Evolutionary conservation across 2,797 vertebrate species (phyloP), one percentile per base, ranked within the genome.

Genomic region (Sebastes nivosus): DNA sequence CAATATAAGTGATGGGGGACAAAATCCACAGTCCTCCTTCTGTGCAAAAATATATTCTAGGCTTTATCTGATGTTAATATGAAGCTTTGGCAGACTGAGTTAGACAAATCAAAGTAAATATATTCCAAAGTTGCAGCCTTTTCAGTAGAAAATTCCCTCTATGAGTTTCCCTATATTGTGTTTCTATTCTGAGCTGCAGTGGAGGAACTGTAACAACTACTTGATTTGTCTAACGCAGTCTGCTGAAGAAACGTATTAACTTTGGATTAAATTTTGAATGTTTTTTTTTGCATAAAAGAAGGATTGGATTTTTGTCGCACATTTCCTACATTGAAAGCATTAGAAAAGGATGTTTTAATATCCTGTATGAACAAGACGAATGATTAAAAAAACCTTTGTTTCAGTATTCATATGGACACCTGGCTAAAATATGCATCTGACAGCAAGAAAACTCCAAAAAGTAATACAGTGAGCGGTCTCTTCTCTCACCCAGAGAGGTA

Each of bases 401-500:
- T 68, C 11, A 36, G 7, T 18, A 0, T 22, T 18, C 42, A 38
- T 25, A 16, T 36, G 42, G 29, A 13, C 29, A 29, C 1, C 30
- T 27, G 27, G 3, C 2, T 11, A 52, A 81, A 72, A 55, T 6
- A 59, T n/a, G 36, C 13, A 72, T 6, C n/a, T 20, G 59, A 57
- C 25, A 77, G 22, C 3, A 65, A 52, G 20, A 67, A 73, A 27
- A 34, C n/a, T 18, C 10, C 1, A 34, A 73, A 42, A 59, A 54
- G 24, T 64, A 29, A 80, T 77, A n/a, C 36, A 74, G 9, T 25
- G n/a, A 82, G 8, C 1, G 2, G 8, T 59, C 22, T 64, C 3
- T 57, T 38, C 25, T 61, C 67, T 88, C 96, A 99, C 98, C 97
- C 97, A 61, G 94, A 91, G 69, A 99, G 96, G 93, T 99, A 99